Evolutionary conservation across 2,888 invertebrate genomes (phyloP).

Genomic region (Hartigia nigra): DNA sequence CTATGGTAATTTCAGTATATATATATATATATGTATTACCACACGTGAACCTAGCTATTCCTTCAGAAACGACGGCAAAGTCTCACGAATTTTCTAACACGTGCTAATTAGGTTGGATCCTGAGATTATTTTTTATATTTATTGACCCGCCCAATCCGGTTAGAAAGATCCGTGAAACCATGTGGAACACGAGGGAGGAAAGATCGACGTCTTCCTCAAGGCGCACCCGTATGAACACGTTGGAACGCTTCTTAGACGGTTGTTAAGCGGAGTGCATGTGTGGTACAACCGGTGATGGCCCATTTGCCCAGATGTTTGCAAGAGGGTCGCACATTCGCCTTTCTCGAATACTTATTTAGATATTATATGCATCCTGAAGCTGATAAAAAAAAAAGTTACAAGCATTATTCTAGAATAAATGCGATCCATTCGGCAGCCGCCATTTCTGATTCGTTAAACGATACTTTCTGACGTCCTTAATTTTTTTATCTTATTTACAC

Average conservation of each 20-base stretch:
- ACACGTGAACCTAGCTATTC: not conserved
- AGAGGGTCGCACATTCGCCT: not conserved
- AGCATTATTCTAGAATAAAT: not conserved
- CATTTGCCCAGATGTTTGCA: constrained; percentile 6
- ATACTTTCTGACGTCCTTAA: not conserved
- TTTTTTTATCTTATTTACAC: not conserved
- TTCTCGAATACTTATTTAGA: not conserved
- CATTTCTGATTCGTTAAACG: not conserved
- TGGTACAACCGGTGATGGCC: not conserved
- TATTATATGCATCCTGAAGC: constrained; percentile 1
- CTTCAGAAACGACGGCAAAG: not conserved
- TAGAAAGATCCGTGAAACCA: not conserved
- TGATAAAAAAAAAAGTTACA: not conserved
- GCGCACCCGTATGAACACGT: not conserved
- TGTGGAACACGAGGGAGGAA: not conserved
- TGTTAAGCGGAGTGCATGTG: not conserved
- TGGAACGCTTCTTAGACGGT: not conserved
- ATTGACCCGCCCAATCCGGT: not conserved
- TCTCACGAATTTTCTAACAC: not conserved
- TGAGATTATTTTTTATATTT: not conserved
- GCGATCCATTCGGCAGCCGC: not conserved
- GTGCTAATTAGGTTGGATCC: not conserved
- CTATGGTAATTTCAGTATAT: too few relatives aligned
- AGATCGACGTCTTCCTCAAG: not conserved
- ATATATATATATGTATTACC: too few relatives aligned